Percentiles rank a stretch among this genome's conserved stretches.
Evolutionary conservation across 2,888 invertebrate genomes (phyloP).

Genomic region (Rhorus exstirpatorius): DNA sequence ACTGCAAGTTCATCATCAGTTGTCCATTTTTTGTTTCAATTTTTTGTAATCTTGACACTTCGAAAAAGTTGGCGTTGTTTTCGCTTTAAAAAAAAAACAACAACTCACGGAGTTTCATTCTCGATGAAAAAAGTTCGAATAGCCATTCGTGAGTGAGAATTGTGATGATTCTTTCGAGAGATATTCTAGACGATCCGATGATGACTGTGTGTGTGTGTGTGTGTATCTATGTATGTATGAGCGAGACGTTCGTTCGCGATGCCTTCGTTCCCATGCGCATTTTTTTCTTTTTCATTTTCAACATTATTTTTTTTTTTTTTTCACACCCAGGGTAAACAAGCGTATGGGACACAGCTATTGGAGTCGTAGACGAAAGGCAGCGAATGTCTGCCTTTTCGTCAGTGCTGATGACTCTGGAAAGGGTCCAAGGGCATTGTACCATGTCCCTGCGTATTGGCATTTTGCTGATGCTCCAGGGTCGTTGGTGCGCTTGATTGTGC

Average conservation of each 20-base stretch:
- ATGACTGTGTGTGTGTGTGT: constrained; percentile 34
- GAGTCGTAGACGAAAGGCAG: constrained; percentile 83
- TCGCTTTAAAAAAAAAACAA: background rate
- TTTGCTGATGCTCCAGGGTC: constrained; percentile 56
- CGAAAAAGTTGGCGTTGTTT: background rate
- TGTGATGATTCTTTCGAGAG: constrained; percentile 33
- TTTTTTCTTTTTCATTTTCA: constrained; percentile 14
- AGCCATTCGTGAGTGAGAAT: constrained; percentile 4
- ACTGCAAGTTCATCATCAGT: constrained; percentile 21
- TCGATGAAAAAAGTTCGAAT: constrained; percentile 24
- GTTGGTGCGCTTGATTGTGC: constrained; percentile 77
- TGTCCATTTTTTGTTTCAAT: background rate
- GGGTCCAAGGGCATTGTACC: constrained; percentile 78
- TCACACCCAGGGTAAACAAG: constrained; percentile 84
- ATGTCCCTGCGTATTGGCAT: constrained; percentile 68
- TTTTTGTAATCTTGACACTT: background rate
- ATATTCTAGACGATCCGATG: constrained; percentile 47
- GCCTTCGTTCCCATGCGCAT: constrained; percentile 60
- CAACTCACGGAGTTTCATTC: background rate
- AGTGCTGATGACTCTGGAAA: constrained; percentile 79
- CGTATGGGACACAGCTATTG: constrained; percentile 82
- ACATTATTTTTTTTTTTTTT: constrained; percentile 46
- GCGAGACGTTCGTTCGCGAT: constrained; percentile 70
- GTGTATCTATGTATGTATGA: too few relatives aligned
- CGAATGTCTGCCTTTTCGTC: constrained; percentile 84